Conservation (phyloP, 2,888 invertebrate genomes). For the Vandiemenella viatica region DNA sequence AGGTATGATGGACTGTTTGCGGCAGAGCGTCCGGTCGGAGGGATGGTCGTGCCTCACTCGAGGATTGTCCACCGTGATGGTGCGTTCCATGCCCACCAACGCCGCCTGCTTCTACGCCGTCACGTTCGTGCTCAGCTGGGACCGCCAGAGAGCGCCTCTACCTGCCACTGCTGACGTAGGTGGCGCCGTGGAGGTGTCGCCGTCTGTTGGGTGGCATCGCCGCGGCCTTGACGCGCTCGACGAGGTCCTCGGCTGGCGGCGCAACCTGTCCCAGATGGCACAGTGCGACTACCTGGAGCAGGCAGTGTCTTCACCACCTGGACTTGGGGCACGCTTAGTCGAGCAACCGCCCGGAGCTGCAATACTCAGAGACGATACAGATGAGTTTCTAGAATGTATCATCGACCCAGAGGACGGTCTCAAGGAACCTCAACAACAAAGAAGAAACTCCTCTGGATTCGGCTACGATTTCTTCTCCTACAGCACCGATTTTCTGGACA, state of each 20-base stretch:
- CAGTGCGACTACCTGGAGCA: neutral
- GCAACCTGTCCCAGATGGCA: neutral
- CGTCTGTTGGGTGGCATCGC: neutral
- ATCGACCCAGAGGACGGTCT: too few relatives aligned
- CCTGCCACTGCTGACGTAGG: too few relatives aligned
- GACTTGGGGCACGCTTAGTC: too few relatives aligned
- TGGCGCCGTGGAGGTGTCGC: neutral
- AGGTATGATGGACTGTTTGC: conserved; percentile 50
- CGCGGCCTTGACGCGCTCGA: neutral
- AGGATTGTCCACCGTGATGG: conserved; percentile 60
- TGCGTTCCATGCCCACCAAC: conserved; percentile 85
- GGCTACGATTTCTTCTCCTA: too few relatives aligned
- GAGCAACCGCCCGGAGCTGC: too few relatives aligned
- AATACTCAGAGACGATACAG: too few relatives aligned
- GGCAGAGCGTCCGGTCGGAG: conserved; percentile 48
- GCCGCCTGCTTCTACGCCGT: conserved; percentile 85
- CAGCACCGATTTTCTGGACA: too few relatives aligned
- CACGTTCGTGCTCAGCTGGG: conserved; percentile 52
- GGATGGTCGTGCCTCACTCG: conserved; percentile 57
- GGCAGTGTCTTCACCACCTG: too few relatives aligned
- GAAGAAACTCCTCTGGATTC: too few relatives aligned
- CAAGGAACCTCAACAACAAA: too few relatives aligned
- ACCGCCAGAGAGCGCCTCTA: neutral
- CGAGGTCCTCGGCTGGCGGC: neutral
- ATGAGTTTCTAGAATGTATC: too few relatives aligned